Evolutionary conservation across 2,113 vertebrate genomes (phyloP), one percentile per base, ranked within the genome.

Genomic region (Onychostoma macrolepis): DNA sequence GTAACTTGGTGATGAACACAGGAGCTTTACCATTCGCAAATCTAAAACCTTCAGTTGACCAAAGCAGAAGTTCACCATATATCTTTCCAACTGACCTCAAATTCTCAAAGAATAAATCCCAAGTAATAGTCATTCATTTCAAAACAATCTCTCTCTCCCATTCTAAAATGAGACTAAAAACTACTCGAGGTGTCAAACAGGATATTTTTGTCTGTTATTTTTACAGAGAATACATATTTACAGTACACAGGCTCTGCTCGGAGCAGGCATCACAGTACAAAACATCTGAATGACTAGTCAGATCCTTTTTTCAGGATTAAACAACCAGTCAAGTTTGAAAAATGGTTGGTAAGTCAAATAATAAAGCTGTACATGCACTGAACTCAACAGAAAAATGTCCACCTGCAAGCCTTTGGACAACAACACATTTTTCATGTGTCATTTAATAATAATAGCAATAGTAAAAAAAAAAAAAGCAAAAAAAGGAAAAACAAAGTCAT

Each of bases 261-360:
- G 83, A 76, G 87, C 90, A 91, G 90, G 87, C 89, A 90, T 87
- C 88, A 89, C 71, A 48, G 90, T 85, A 90, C 67, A 89, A 2
- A 58, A 89, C 61, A 85, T 83, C 86, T 19, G 77, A 67, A 19
- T 76, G n/a, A 67, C 36, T n/a, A 43, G 45, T 81, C 2, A 28
- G 13, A 81, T 81, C 53, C 30, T 26, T 45, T 11, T n/a, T 11
- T 53, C 36, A 50, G 19, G 28, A 50, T 4, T 50, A 12, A 69
- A 67, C n/a, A 67, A 71, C 41, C 43, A 83, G 43, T 83, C 26
- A 69, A 17, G 28, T 48, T 83, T 24, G n/a, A 69, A 45, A 83
- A 61, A 53, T 3, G 24, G 8, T 10, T 61, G 24, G 19, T 0
- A n/a, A 30, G 19, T 63, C 63, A 50, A 50, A 83, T 50, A 36